Base-by-base conservation (phyloP, 2,113 vertebrate species). In the Shinisaurus crocodilurus region DNA sequence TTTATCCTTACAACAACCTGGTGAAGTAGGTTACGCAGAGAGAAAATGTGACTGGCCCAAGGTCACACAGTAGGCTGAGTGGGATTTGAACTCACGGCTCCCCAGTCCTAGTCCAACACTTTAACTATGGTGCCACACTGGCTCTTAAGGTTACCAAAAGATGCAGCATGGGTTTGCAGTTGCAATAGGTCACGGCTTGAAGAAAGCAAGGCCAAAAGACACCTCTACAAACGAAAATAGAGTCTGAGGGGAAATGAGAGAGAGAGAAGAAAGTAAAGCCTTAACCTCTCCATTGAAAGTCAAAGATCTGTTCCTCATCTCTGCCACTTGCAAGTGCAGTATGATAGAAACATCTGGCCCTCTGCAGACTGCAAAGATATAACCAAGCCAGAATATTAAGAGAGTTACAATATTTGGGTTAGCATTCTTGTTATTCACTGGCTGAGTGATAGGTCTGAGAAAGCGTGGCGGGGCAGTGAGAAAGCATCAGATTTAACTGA, bases 131-230 rank as follows among this genome's bases (percentile, higher is more conserved):
- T 27, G 34, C 40, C 16, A n/a, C 20, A 20, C 25, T 82, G 60
- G 54, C 6, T 67, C 82, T 67, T 43, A 89, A 93, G 37, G 10
- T 13, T 18, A 77, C 54, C 81, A 89, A 67, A 90, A 91, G 20
- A 32, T 86, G 16, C 80, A 80, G 0, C 1, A 2, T 0, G 0
- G 29, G 90, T 74, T 80, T 70, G 27, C 12, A 48, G 82, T 72
- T 77, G 86, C 81, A 54, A 23, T 83, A 8, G 43, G 12, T 79
- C 25, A n/a, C n/a, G 32, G 48, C 48, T 48, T 48, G 48, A 48
- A 5, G 48, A 48, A 48, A 48, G 48, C 48, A 77, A 77, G 40
- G 43, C 40, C 32, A 77, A 77, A 1, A 77, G 40, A 25, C 18
- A 34, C 45, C 45, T 70, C 81, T 37, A 40, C 8, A 15, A 1